Percentiles rank a stretch among this genome's conserved stretches.
These are phyloP conservation scores for Wasmannia auropunctata DNA, from an alignment of 1,140 invertebrate genomes.

Conservation along the genomic window DNA sequence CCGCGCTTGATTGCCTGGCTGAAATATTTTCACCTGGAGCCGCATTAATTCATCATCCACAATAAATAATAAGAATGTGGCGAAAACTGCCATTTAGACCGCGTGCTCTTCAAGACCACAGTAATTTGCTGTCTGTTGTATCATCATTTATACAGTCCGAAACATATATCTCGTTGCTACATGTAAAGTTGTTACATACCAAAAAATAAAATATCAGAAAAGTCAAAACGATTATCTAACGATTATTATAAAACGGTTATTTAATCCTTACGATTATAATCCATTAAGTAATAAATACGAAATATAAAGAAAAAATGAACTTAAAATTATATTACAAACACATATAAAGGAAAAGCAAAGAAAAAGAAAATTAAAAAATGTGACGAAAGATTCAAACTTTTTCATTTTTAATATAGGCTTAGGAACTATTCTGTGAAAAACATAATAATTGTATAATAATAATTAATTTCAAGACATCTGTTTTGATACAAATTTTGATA, in stretches of 20 bases:
- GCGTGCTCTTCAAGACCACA: background rate
- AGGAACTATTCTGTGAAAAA: background rate
- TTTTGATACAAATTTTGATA: background rate
- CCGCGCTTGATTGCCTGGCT: conserved; percentile 37
- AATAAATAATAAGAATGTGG: conserved; percentile 49
- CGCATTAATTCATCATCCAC: conserved; percentile 45
- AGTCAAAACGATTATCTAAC: background rate
- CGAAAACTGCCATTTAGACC: conserved; percentile 39
- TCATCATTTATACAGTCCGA: background rate
- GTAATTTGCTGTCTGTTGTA: background rate
- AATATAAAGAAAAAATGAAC: background rate
- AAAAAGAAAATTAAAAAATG: background rate
- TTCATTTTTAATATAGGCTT: background rate
- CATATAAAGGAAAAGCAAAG: background rate
- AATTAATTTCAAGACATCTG: background rate
- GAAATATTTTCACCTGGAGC: conserved; percentile 51
- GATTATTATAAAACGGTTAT: background rate
- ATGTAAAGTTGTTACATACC: background rate
- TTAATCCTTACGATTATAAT: background rate
- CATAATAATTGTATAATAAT: background rate
- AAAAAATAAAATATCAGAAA: background rate
- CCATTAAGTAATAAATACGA: background rate
- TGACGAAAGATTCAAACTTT: background rate
- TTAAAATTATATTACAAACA: conserved; percentile 1
- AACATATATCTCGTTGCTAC: background rate